Conservation (phyloP, 2,797 vertebrate species). For the Tiaroga cobitis region DNA sequence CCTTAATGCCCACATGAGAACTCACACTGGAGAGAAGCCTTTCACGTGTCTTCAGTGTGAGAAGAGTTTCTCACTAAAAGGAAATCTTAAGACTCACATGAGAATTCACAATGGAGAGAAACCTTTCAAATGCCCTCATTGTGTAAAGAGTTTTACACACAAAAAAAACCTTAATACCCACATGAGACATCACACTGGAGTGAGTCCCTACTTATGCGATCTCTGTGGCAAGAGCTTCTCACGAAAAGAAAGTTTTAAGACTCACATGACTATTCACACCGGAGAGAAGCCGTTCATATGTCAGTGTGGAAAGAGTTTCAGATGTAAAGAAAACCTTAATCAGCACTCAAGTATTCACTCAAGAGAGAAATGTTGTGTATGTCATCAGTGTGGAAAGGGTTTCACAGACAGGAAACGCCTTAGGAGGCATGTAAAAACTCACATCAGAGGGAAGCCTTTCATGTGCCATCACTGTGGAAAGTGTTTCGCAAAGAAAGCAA, state of each 20-base stretch:
- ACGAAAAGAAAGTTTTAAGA: conserved; percentile 2
- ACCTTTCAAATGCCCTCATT: background rate
- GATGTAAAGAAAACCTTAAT: conserved; percentile 1
- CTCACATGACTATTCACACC: conserved; percentile 1
- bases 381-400: background rate
- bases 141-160: background rate
- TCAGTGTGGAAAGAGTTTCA: background rate
- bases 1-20: background rate
- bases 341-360: background rate
- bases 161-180: background rate
- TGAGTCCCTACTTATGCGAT: background rate
- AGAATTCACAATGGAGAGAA: background rate
- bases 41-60: background rate
- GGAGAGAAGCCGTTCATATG: background rate
- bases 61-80: background rate
- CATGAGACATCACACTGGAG: conserved; percentile 9
- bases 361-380: background rate
- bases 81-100: conserved; percentile 1
- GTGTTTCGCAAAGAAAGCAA: background rate
- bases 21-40: background rate
- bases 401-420: background rate
- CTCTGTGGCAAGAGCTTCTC: conserved; percentile 1
- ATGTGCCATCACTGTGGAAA: background rate
- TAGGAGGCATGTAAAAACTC: background rate
- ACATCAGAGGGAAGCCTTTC: background rate